phyloP scores from a whole-genome alignment of 2,113 vertebrate species.

The Chaenogobius annularis region DNA sequence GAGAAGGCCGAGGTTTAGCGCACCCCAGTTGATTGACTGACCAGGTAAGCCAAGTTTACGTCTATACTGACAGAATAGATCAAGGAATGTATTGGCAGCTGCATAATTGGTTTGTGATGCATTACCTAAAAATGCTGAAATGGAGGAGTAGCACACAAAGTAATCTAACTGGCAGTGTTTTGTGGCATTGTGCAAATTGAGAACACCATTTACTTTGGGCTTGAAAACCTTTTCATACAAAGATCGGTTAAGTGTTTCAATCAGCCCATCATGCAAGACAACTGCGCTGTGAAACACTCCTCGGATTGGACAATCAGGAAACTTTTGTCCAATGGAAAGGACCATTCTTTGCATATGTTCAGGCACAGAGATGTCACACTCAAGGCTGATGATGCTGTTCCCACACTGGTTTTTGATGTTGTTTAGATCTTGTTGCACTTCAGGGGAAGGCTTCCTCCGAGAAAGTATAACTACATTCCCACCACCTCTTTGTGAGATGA shows the following conservation, averaged over 20 bases:
- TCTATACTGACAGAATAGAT: conserved; percentile 83
- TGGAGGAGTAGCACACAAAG: conserved; percentile 87
- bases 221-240: conserved; percentile 82
- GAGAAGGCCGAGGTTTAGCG: conserved; percentile 81
- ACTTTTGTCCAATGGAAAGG: conserved; percentile 58
- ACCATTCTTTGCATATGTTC: conserved; percentile 72
- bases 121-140: conserved; percentile 84
- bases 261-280: conserved; percentile 77
- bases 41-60: conserved; percentile 80
- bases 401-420: conserved; percentile 68
- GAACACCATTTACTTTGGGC: conserved; percentile 83
- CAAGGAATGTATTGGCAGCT: conserved; percentile 86
- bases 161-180: conserved; percentile 78
- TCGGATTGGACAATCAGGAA: conserved; percentile 74
- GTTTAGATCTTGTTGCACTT: conserved; percentile 74
- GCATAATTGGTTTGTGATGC: conserved; percentile 82
- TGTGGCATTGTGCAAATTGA: conserved; percentile 83
- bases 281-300: conserved; percentile 88
- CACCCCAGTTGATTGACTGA: conserved; percentile 87
- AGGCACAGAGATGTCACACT: conserved; percentile 75
- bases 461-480: conserved; percentile 78
- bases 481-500: conserved; percentile 81
- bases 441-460: conserved; percentile 66
- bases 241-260: conserved; percentile 77
- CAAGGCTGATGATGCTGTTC: conserved; percentile 63